Conservation (phyloP, 2,888 invertebrate genomes). For the Scaptomyza caliginosa region DNA sequence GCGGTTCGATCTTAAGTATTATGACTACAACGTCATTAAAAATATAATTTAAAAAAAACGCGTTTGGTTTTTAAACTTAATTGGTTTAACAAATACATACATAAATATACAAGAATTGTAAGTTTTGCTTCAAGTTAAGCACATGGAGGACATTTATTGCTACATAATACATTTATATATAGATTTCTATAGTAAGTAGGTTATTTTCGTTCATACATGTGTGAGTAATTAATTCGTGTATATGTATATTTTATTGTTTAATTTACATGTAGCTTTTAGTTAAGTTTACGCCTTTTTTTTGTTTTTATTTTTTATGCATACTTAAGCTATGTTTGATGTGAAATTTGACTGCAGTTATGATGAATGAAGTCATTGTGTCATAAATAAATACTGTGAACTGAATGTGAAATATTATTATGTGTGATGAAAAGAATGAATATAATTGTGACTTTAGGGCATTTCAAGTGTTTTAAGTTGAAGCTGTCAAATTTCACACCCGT, state of each 20-base stretch:
- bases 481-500: conserved; percentile 16
- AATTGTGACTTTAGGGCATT: not conserved
- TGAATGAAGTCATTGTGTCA: not conserved
- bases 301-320: not conserved
- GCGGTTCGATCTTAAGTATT: conserved; percentile 52
- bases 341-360: conserved; percentile 16
- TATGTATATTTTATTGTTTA: conserved; percentile 4
- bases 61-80: conserved; percentile 59
- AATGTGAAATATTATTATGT: not conserved
- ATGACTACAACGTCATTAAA: conserved; percentile 83
- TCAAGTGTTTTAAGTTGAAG: not conserved
- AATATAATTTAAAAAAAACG: conserved; percentile 69
- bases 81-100: conserved; percentile 70
- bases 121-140: conserved; percentile 72
- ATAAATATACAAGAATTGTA: conserved; percentile 54
- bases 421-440: conserved; percentile 1
- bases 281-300: conserved; percentile 21
- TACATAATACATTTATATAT: conserved; percentile 64
- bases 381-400: conserved; percentile 18
- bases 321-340: conserved; percentile 20
- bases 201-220: conserved; percentile 13
- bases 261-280: conserved; percentile 37
- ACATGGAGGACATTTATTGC: conserved; percentile 82
- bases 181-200: conserved; percentile 23
- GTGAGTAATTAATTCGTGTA: conserved; percentile 1